Conservation (phyloP, 2,113 vertebrate species). For the Misgurnus anguillicaudatus region DNA sequence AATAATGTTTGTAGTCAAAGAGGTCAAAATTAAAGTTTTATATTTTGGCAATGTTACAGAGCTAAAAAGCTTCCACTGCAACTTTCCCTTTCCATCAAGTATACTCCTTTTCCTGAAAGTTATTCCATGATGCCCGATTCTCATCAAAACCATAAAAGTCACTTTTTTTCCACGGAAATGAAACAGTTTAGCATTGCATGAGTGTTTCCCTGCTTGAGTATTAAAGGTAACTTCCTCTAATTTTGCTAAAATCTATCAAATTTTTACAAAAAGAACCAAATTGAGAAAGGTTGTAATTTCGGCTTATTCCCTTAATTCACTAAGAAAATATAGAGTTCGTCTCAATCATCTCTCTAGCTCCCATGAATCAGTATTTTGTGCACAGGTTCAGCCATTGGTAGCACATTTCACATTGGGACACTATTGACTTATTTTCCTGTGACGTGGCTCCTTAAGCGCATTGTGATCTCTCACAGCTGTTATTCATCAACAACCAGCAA, state of each 20-base stretch:
- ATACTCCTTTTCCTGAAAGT: constrained; percentile 15
- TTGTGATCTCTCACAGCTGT: too few species aligned
- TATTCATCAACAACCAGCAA: too few species aligned
- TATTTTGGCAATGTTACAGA: not conserved
- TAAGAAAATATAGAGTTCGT: too few species aligned
- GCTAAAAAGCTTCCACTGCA: not conserved
- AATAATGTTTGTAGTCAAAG: not conserved
- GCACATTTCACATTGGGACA: too few species aligned
- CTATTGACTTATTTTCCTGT: too few species aligned
- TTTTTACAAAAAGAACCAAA: not conserved
- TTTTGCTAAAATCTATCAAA: not conserved
- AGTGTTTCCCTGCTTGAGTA: not conserved
- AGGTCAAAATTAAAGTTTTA: not conserved
- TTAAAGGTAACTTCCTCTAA: not conserved
- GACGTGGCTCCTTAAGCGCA: too few species aligned
- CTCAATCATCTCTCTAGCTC: too few species aligned
- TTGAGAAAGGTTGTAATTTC: not conserved
- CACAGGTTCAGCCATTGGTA: too few species aligned
- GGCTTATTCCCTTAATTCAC: not conserved
- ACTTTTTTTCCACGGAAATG: constrained; percentile 30
- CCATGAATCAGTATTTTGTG: too few species aligned
- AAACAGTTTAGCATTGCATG: not conserved
- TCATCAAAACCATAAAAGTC: not conserved
- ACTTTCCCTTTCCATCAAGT: not conserved
- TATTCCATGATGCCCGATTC: constrained; percentile 1